Conservation (phyloP, 2,888 invertebrate genomes). For the Glaucopsyche alexis region DNA sequence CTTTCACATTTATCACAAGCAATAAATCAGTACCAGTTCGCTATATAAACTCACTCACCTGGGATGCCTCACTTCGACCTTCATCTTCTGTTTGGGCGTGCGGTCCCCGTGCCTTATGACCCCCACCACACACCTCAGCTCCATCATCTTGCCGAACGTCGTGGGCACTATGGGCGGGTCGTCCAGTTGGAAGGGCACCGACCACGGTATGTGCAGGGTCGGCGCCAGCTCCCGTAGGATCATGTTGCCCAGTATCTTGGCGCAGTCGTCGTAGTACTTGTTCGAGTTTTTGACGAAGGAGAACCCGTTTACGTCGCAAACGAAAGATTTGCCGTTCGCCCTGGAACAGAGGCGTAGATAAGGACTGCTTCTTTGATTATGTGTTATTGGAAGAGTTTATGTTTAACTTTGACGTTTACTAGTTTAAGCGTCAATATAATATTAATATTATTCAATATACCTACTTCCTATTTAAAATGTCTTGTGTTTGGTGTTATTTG, state of each 20-base stretch:
- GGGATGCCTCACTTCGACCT: constrained; percentile 98
- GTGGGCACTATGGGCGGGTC: constrained; percentile 99
- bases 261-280: constrained; percentile 99
- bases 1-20: no score
- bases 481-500: no score
- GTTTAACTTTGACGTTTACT: no score
- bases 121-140: constrained; percentile 95
- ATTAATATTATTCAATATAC: neutral
- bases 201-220: constrained; percentile 97
- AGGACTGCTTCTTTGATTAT: neutral
- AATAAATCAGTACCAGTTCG: no score
- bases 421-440: neutral
- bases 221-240: constrained; percentile 96
- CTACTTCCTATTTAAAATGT: no score
- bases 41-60: constrained; percentile 77
- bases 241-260: constrained; percentile 99
- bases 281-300: constrained; percentile 99
- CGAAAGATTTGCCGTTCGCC: constrained; percentile 99
- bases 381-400: no score
- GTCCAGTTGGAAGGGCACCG: constrained; percentile 97
- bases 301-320: constrained; percentile 99
- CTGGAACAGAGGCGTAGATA: constrained; percentile 64
- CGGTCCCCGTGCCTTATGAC: constrained; percentile 99
- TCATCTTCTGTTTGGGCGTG: constrained; percentile 99
- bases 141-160: constrained; percentile 98